Base-by-base conservation (phyloP, 2,113 vertebrate genomes). In the Strix aluco region DNA sequence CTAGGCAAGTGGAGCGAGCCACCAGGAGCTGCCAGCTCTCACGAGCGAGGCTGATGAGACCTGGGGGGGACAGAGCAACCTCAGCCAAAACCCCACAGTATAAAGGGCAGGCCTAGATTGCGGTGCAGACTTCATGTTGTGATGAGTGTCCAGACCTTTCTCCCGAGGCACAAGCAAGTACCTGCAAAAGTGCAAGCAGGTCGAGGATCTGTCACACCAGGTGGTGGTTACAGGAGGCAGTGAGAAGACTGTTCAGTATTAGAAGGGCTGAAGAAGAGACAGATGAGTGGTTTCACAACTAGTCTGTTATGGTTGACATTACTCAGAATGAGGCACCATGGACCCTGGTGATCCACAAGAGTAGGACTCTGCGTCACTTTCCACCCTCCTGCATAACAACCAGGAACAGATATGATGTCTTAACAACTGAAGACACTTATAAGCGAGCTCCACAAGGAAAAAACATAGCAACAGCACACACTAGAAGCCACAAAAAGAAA, bases 1-100 rank as follows among this genome's bases (percentile, higher is more conserved):
- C 36, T 38, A 17, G 13, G 20, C 0, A 2, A 18, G 78, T 3
- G 5, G 49, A 42, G 9, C 0, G 2, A 44, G 23, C 23, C 6
- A 16, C n/a, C 46, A 51, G 29, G 30, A 63, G 62, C 62, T 5
- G 3, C 25, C 32, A 42, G 17, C 30, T 54, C 49, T 42, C 14
- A 11, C 3, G 5, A 66, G 25, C 0, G 1, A 57, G 19, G 20
- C 32, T 55, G 18, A 18, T 3, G 11, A 54, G 49, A 44, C 15
- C 78, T n/a, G 38, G 32, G 36, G 8, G 15, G 44, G 74, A 49
- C 57, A 49, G 19, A 21, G 75, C 22, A 34, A 40, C 21, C 2
- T 2, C 0, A 1, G n/a, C 27, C 46, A 51, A 34, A 40, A 11
- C 29, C 22, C 29, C 46, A 11, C 3, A 9, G 15, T 13, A 15